phyloP scores from a whole-genome alignment of 2,888 invertebrate genomes.

The Drosophila anomalata region DNA sequence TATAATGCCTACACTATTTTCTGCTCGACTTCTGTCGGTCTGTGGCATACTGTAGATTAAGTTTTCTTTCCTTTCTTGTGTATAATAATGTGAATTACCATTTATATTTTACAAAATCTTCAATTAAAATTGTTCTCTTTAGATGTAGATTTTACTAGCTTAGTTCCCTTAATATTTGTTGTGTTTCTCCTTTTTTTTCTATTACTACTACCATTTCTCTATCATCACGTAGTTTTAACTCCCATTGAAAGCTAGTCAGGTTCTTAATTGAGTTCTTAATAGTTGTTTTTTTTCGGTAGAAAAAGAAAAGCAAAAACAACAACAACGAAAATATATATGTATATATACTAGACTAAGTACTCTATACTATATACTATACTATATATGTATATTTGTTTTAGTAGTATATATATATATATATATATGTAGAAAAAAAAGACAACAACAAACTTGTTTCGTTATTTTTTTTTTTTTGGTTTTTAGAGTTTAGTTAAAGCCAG shows the following conservation, averaged over 20 bases:
- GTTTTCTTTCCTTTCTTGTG: slow-evolving; percentile 41
- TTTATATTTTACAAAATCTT: slow-evolving; percentile 70
- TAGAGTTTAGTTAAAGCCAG: slow-evolving; percentile 48
- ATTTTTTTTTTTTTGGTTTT: neutral
- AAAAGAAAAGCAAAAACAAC: slow-evolving; percentile 42
- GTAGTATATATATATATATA: slow-evolving; percentile 44
- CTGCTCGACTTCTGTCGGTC: slow-evolving; percentile 9
- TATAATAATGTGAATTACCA: slow-evolving; percentile 58
- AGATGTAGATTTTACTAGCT: slow-evolving; percentile 42
- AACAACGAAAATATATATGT: slow-evolving; percentile 41
- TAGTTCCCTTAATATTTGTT: slow-evolving; percentile 18
- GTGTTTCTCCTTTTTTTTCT: slow-evolving; percentile 9
- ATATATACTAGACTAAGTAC: slow-evolving; percentile 17
- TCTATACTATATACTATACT: slow-evolving; percentile 3
- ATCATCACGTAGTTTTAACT: slow-evolving; percentile 35
- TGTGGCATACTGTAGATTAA: slow-evolving; percentile 7
- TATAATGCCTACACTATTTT: slow-evolving; percentile 46
- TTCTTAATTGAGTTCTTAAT: slow-evolving; percentile 69
- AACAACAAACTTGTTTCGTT: slow-evolving; percentile 49
- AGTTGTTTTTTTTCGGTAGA: slow-evolving; percentile 31
- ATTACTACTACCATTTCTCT: slow-evolving; percentile 31
- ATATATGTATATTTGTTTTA: slow-evolving; percentile 22
- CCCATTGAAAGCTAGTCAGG: slow-evolving; percentile 72
- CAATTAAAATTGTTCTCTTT: slow-evolving; percentile 67
- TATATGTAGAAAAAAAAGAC: slow-evolving; percentile 47